Evolutionary conservation across 2,888 invertebrate genomes (phyloP).

Genomic region (Drosophila colorata): DNA sequence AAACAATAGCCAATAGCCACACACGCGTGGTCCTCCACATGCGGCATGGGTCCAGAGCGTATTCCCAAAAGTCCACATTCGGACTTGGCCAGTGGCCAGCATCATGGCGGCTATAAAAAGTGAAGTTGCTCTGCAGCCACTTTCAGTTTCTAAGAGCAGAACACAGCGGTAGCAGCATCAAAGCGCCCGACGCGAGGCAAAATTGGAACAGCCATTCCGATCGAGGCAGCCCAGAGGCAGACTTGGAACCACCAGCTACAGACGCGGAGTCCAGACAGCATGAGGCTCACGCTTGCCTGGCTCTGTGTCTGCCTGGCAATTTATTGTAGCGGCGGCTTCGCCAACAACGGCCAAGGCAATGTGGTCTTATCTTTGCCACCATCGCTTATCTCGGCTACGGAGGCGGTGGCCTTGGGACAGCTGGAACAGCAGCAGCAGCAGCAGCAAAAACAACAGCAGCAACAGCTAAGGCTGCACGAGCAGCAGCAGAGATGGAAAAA

Average conservation of each 20-base stretch:
- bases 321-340: slow-evolving; percentile 78
- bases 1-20: slow-evolving; percentile 78
- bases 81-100: slow-evolving; percentile 17
- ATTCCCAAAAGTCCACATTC: slow-evolving; percentile 70
- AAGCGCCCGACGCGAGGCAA: slow-evolving; percentile 58
- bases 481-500: slow-evolving; percentile 61
- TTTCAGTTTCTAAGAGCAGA: slow-evolving; percentile 82
- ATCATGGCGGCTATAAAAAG: slow-evolving; percentile 77
- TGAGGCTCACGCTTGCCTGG: slow-evolving; percentile 82
- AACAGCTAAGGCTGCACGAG: slow-evolving; percentile 32
- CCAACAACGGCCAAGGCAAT: slow-evolving; percentile 65
- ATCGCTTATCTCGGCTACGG: slow-evolving; percentile 82
- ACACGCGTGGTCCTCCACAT: slow-evolving; percentile 19
- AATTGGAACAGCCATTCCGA: slow-evolving; percentile 64
- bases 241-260: slow-evolving; percentile 14
- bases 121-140: slow-evolving; percentile 65
- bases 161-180: slow-evolving; percentile 60
- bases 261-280: slow-evolving; percentile 64
- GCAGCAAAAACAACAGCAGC: slow-evolving; percentile 33
- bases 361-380: slow-evolving; percentile 83
- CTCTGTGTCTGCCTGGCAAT: slow-evolving; percentile 80
- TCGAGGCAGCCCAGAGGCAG: slow-evolving; percentile 47
- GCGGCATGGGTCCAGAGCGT: slow-evolving; percentile 53
- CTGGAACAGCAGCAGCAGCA: slow-evolving; percentile 40
- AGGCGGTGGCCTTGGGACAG: slow-evolving; percentile 78